phyloP scores from a whole-genome alignment of 2,113 vertebrate species.

The Puffinus mauretanicus region DNA sequence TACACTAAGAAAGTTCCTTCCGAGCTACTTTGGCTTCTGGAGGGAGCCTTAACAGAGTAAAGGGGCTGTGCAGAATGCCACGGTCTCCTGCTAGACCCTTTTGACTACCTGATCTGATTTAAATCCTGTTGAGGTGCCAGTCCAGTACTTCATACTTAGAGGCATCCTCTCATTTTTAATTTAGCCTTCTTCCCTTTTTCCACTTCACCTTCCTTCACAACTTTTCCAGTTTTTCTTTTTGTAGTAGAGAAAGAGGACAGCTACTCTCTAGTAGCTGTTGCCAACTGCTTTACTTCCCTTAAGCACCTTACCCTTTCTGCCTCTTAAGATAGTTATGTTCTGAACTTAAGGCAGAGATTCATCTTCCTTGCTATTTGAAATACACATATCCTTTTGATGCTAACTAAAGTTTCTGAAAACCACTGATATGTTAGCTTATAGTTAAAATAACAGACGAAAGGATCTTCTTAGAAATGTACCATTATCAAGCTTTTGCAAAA shows the following conservation, averaged over 20 bases:
- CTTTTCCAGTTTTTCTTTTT: background rate
- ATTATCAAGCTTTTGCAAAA: background rate
- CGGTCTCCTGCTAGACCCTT: background rate
- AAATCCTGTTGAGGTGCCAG: background rate
- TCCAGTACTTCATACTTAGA: background rate
- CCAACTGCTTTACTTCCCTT: background rate
- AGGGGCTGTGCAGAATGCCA: background rate
- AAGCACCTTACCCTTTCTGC: background rate
- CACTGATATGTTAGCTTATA: background rate
- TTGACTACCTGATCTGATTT: background rate
- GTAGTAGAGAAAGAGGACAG: too few species aligned
- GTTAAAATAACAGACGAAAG: background rate
- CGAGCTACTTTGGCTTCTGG: background rate
- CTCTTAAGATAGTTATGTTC: background rate
- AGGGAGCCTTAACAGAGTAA: background rate
- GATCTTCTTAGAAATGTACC: background rate
- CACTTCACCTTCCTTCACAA: background rate
- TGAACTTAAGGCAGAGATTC: background rate
- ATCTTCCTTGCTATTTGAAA: background rate
- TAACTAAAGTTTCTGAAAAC: background rate
- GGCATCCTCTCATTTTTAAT: background rate
- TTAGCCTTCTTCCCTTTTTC: background rate
- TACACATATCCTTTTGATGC: background rate
- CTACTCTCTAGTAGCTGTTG: background rate
- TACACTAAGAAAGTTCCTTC: background rate